These are phyloP conservation scores for Lypha dubia DNA, from an alignment of 2,888 invertebrate species.

Conservation along the genomic window DNA sequence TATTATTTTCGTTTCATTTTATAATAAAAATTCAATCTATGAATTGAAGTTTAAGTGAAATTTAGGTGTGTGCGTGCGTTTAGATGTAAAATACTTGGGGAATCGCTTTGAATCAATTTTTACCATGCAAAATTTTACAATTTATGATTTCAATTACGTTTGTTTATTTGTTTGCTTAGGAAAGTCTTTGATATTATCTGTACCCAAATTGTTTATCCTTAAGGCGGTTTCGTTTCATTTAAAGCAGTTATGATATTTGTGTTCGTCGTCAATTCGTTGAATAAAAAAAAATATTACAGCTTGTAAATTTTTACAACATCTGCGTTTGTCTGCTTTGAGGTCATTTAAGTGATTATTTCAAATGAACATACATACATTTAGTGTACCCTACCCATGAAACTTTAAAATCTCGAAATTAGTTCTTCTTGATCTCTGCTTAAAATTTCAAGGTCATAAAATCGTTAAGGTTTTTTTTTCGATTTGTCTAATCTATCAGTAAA, in stretches of 20 bases:
- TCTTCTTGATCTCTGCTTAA: constrained; percentile 1
- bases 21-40: constrained; percentile 21
- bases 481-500: constrained; percentile 60
- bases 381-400: too few species aligned
- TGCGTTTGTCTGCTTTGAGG: too few species aligned
- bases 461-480: constrained; percentile 42
- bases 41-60: constrained; percentile 38
- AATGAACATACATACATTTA: too few species aligned
- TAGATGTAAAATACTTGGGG: constrained; percentile 1
- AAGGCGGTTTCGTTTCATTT: constrained; percentile 36
- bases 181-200: background rate
- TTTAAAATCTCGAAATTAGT: background rate
- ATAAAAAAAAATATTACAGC: too few species aligned
- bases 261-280: background rate
- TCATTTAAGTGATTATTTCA: too few species aligned
- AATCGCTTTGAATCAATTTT: constrained; percentile 50
- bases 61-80: background rate
- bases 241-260: constrained; percentile 8
- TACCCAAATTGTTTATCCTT: constrained; percentile 32
- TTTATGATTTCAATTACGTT: background rate
- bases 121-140: background rate
- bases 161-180: background rate
- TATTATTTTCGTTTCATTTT: constrained; percentile 6
- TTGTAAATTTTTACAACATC: too few species aligned
- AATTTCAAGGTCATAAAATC: background rate